Evolutionary conservation across 2,888 invertebrate genomes (phyloP), one percentile per base, ranked within the genome.

Genomic region (Ochlodes sylvanus): DNA sequence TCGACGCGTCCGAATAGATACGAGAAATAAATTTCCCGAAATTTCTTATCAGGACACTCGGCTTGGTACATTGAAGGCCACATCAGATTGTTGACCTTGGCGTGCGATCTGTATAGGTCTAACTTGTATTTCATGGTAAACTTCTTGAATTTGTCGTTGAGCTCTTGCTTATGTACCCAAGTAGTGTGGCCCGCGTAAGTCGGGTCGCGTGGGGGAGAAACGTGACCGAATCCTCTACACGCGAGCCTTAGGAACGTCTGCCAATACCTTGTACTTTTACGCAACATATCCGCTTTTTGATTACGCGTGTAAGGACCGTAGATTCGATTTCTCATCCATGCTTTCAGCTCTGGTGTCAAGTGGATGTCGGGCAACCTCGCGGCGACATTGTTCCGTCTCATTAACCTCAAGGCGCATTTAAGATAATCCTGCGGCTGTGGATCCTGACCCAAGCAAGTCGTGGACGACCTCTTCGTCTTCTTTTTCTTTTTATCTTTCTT

Each of bases 1-100:
- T 87, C 83, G 4, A 83, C 63, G 44, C 78, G 79, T 7, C 75
- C 76, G 63, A 75, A 84, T 54, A 90, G 69, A 73, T 92, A 92
- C 0, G 90, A 87, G 77, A 88, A 92, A 76, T 80, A 92, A 76
- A 90, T 90, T 75, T 90, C 87, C 0, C 92, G 81, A 75, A 92
- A 92, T 56, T 84, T 89, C 70, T 89, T 91, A 71, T 91, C 90
- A 0, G 90, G 91, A 42, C 86, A 83, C 71, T 89, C 79, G 1
- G 86, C 83, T 63, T 88, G 89, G 64, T 71, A 90, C 91, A 92
- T 92, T 1, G 90, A 79, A 0, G 89, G 80, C 92, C 92, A 92
- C 66, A 91, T 72, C 69, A 90, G 65, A 70, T 92, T 92, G 15
- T 77, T 83, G 0, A 87, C 70, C 12, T 80, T 74, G 1, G 90